phyloP scores from a whole-genome alignment of 2,113 vertebrate genomes.

The Edolisoma coerulescens region DNA sequence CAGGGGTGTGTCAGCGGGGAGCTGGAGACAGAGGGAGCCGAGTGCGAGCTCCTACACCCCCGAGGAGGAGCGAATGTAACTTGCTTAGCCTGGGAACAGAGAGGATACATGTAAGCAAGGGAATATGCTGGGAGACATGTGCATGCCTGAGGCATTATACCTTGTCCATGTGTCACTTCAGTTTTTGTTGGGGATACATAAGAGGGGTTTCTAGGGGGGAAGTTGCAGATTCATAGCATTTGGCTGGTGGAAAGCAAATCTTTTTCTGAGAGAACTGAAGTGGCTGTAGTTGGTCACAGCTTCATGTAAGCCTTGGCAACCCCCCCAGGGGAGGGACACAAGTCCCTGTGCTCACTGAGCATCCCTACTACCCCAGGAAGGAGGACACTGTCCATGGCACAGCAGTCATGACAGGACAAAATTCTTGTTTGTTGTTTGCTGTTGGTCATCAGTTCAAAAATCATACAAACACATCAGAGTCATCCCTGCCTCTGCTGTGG shows the following conservation, averaged over 20 bases:
- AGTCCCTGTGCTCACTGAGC: background rate
- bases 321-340: background rate
- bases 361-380: background rate
- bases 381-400: background rate
- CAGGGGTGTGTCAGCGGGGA: accelerated
- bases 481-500: background rate
- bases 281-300: background rate
- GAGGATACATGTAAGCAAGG: background rate
- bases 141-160: background rate
- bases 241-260: background rate
- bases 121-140: background rate
- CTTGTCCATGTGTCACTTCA: background rate
- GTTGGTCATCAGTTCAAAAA: background rate
- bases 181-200: background rate
- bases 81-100: background rate
- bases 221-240: background rate
- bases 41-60: accelerated
- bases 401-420: background rate
- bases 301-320: background rate
- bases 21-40: background rate
- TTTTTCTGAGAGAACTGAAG: background rate
- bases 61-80: background rate
- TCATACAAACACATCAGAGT: background rate
- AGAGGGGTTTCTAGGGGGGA: background rate
- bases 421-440: background rate